phyloP scores from a whole-genome alignment of 1,140 invertebrate species.

The Popillia japonica region DNA sequence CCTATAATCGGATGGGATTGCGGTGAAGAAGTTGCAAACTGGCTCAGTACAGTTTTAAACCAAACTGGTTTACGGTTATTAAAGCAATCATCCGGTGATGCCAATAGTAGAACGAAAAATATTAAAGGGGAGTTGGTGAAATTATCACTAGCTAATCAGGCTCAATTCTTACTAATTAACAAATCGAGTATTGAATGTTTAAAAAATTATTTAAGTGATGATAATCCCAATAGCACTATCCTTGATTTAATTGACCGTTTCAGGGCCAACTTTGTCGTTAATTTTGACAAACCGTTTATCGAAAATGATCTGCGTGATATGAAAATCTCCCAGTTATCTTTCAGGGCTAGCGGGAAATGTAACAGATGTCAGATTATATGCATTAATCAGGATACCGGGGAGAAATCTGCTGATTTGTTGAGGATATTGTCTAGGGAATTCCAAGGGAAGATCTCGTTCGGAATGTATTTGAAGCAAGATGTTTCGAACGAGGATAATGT shows the following conservation, averaged over 20 bases:
- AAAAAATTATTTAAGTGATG: constrained; percentile 66
- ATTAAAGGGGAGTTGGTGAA: constrained; percentile 53
- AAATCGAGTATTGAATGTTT: constrained; percentile 77
- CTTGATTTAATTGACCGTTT: constrained; percentile 71
- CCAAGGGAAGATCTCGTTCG: constrained; percentile 79
- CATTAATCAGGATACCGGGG: constrained; percentile 84
- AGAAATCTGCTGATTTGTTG: constrained; percentile 85
- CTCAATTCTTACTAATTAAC: constrained; percentile 87
- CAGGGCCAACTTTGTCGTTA: constrained; percentile 73
- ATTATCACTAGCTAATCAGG: constrained; percentile 85
- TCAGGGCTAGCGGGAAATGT: constrained; percentile 74
- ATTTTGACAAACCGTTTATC: constrained; percentile 70
- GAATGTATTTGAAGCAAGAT: constrained; percentile 68
- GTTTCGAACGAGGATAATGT: neutral
- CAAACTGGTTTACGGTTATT: constrained; percentile 74
- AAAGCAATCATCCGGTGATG: constrained; percentile 64
- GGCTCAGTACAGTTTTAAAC: constrained; percentile 76
- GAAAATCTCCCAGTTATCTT: constrained; percentile 72
- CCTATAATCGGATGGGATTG: constrained; percentile 82
- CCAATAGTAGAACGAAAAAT: constrained; percentile 52
- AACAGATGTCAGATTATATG: constrained; percentile 94
- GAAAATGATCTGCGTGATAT: constrained; percentile 80
- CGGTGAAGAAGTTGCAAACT: constrained; percentile 78
- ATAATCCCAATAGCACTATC: constrained; percentile 63
- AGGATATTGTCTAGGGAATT: constrained; percentile 78